Percentiles rank a stretch among this genome's conserved stretches.
phyloP scores from a whole-genome alignment of 2,113 vertebrate species.

The Herpailurus yagouaroundi region DNA sequence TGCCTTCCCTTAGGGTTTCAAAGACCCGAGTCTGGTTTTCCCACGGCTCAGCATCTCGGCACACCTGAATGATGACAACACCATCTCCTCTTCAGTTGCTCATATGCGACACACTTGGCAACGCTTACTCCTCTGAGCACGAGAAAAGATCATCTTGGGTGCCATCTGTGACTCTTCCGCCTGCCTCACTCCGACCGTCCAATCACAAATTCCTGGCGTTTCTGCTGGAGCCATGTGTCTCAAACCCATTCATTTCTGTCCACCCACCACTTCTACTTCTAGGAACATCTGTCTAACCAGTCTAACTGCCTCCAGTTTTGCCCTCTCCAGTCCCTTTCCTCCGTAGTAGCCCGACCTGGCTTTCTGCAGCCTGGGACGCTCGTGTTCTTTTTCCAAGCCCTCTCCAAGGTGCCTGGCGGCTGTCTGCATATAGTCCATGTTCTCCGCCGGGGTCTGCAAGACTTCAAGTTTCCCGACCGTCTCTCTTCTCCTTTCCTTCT shows the following conservation, averaged over 20 bases:
- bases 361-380: not conserved
- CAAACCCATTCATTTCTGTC: not conserved
- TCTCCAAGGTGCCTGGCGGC: not conserved
- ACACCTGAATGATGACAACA: not conserved
- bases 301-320: not conserved
- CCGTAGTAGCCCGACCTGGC: rapidly evolving
- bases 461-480: not conserved
- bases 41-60: not conserved
- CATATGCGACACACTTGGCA: rapidly evolving
- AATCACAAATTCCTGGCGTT: not conserved
- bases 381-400: not conserved
- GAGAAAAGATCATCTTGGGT: not conserved
- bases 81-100: not conserved
- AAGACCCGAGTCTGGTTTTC: not conserved
- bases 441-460: not conserved
- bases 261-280: not conserved
- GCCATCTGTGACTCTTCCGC: not conserved
- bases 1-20: not conserved
- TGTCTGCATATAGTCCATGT: not conserved
- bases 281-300: not conserved
- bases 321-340: not conserved
- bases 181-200: not conserved
- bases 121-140: not conserved
- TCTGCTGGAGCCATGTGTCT: not conserved
- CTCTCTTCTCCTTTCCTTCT: not conserved